Conservation (phyloP, 92 coral and sea anemone species). For the Ricordea florida region DNA sequence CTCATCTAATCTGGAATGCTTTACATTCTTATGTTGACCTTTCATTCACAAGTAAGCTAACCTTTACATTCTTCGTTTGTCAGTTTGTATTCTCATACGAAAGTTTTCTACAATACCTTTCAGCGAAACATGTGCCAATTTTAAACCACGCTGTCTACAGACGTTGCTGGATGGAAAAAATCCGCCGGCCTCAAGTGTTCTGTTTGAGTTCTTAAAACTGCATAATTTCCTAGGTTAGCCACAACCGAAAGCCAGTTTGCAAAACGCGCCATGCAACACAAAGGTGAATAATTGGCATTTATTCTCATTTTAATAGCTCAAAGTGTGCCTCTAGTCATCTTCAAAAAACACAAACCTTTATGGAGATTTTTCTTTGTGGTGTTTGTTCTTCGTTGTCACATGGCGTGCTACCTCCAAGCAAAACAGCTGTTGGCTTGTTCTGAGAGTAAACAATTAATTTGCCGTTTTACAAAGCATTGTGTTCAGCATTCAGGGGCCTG, state of each 20-base stretch:
- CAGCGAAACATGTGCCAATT: conserved; percentile 26
- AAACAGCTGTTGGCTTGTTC: conserved; percentile 37
- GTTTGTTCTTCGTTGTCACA: conserved; percentile 10
- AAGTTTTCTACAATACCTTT: conserved; percentile 17
- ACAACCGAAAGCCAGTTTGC: too few relatives aligned
- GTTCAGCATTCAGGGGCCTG: background rate
- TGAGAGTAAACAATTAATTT: conserved; percentile 23
- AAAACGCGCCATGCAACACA: conserved; percentile 20
- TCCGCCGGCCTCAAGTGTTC: too few relatives aligned
- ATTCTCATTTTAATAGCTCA: conserved; percentile 22
- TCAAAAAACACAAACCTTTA: conserved; percentile 9
- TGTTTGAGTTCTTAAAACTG: too few relatives aligned
- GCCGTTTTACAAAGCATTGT: conserved; percentile 10
- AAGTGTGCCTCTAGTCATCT: conserved; percentile 34
- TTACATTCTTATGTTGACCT: conserved; percentile 26
- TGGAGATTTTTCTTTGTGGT: conserved; percentile 30
- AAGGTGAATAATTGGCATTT: conserved; percentile 25
- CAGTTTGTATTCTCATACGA: conserved; percentile 10
- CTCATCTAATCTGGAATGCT: conserved; percentile 5
- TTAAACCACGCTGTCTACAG: conserved; percentile 5
- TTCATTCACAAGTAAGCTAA: conserved; percentile 1
- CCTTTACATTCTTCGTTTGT: conserved; percentile 22
- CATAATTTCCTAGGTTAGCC: too few relatives aligned
- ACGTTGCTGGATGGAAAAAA: too few relatives aligned
- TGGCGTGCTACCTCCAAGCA: conserved; percentile 24